Conservation (phyloP, 2,113 vertebrate genomes). For the Macrotis lagotis region DNA sequence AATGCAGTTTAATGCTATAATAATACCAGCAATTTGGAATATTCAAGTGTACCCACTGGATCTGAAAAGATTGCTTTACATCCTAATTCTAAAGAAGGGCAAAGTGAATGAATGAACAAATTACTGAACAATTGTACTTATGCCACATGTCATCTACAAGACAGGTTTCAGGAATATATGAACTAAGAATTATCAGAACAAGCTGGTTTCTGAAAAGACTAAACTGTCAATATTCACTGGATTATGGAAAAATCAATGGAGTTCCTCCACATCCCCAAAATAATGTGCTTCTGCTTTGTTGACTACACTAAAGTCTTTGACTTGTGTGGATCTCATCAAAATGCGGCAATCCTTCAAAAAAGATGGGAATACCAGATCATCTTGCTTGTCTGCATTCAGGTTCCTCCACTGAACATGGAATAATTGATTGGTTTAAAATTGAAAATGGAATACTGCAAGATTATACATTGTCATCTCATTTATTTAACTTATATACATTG, state of each 20-base stretch:
- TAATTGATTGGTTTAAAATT: not conserved
- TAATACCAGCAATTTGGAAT: not conserved
- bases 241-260: not conserved
- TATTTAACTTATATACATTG: not conserved
- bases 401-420: not conserved
- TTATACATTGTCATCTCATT: not conserved
- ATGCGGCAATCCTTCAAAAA: not conserved
- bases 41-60: not conserved
- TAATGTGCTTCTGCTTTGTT: not conserved
- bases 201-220: not conserved
- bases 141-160: too few relatives aligned
- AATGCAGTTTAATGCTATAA: not conserved
- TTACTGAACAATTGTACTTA: too few relatives aligned
- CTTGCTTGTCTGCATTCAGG: not conserved
- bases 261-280: not conserved
- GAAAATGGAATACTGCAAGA: not conserved
- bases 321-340: not conserved
- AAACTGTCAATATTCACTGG: not conserved
- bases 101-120: not conserved
- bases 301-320: not conserved
- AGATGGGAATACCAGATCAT: not conserved
- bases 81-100: not conserved
- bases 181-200: too few relatives aligned
- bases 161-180: too few relatives aligned
- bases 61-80: not conserved